Evolutionary conservation across 2,888 invertebrate species (phyloP).

Genomic region (Xylota segnis): DNA sequence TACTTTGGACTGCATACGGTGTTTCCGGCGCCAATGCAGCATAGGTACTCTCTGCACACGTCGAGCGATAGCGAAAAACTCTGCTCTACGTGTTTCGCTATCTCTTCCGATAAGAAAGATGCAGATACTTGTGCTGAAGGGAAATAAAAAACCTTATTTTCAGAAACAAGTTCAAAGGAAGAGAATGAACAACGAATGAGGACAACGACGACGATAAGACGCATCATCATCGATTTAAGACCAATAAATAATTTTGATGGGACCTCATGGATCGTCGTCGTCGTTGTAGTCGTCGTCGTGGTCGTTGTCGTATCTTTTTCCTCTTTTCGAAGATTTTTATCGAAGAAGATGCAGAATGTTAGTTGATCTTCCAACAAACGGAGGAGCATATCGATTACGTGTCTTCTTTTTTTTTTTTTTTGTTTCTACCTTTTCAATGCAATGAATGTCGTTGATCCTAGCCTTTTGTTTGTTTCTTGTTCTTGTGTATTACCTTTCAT

Average conservation of each 20-base stretch:
- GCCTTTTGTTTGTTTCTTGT: slow-evolving; percentile 50
- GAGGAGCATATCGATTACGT: slow-evolving; percentile 72
- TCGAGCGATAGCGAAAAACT: background rate
- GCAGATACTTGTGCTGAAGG: slow-evolving; percentile 29
- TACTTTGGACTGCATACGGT: slow-evolving; percentile 5
- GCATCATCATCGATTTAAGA: slow-evolving; percentile 78
- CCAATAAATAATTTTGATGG: slow-evolving; percentile 79
- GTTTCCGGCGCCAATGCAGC: slow-evolving; percentile 51
- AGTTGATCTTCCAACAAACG: slow-evolving; percentile 39
- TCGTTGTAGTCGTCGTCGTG: too few relatives aligned
- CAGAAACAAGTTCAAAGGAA: background rate
- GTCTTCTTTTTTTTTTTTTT: slow-evolving; percentile 24
- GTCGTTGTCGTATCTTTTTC: slow-evolving; percentile 33
- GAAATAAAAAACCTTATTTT: slow-evolving; percentile 15
- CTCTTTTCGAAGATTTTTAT: slow-evolving; percentile 64
- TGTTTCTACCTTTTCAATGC: slow-evolving; percentile 59
- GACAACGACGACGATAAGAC: slow-evolving; percentile 62
- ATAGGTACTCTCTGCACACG: background rate
- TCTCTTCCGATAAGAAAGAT: slow-evolving; percentile 47
- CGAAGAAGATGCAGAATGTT: slow-evolving; percentile 64
- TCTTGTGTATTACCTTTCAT: slow-evolving; percentile 61
- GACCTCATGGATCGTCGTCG: slow-evolving; percentile 77
- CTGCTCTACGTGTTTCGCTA: slow-evolving; percentile 26
- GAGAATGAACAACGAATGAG: slow-evolving; percentile 9
- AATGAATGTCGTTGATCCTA: slow-evolving; percentile 76